Evolutionary conservation across 2,113 vertebrate genomes (phyloP).

Genomic region (Vombatus ursinus): DNA sequence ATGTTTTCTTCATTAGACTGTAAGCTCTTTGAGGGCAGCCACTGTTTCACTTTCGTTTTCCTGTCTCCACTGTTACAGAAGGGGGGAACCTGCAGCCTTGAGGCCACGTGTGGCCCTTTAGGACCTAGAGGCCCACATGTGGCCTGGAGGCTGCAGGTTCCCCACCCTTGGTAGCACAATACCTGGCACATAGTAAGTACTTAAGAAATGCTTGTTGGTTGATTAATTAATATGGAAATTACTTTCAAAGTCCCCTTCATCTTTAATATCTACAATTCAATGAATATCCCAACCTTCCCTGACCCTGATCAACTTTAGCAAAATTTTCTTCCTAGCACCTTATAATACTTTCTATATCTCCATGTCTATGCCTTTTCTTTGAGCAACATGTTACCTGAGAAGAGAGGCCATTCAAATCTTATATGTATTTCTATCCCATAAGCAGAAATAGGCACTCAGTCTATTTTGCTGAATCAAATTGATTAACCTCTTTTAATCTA

Average conservation of each 20-base stretch:
- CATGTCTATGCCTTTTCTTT: neutral
- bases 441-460: neutral
- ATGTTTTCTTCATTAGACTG: neutral
- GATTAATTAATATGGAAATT: neutral
- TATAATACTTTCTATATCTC: neutral
- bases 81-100: no score
- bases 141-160: no score
- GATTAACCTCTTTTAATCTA: neutral
- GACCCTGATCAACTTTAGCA: neutral
- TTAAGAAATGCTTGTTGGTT: neutral
- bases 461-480: neutral
- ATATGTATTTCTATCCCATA: neutral
- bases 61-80: no score
- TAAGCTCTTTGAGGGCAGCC: neutral
- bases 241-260: neutral
- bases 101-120: no score
- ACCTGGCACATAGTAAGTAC: neutral
- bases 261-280: neutral
- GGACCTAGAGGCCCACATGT: no score
- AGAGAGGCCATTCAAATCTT: neutral
- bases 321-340: neutral
- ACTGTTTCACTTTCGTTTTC: neutral
- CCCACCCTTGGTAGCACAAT: neutral
- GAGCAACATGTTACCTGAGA: neutral
- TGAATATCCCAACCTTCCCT: neutral